phyloP scores from a whole-genome alignment of 2,888 invertebrate species.

The Myopa tessellatipennis region DNA sequence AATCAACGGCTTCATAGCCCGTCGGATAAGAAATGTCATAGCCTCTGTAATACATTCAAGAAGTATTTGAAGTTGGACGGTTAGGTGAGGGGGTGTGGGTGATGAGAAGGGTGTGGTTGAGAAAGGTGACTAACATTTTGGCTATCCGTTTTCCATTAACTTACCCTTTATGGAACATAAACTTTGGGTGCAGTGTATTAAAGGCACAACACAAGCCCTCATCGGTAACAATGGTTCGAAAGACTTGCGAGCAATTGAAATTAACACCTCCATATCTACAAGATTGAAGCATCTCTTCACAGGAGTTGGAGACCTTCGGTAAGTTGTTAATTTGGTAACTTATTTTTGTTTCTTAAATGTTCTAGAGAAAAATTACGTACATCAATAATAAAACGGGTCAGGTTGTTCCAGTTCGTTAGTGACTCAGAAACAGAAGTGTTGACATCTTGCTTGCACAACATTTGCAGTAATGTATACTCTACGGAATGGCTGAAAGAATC shows the following conservation, averaged over 20 bases:
- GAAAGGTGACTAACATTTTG: neutral
- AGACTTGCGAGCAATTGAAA: slow-evolving; percentile 75
- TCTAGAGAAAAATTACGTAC: slow-evolving; percentile 46
- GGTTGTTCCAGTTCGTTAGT: slow-evolving; percentile 54
- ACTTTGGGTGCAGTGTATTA: slow-evolving; percentile 75
- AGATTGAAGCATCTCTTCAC: slow-evolving; percentile 75
- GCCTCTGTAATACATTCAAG: neutral
- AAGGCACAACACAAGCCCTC: slow-evolving; percentile 86
- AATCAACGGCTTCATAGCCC: slow-evolving; percentile 69
- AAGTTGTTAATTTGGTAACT: neutral
- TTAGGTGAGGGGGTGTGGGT: neutral
- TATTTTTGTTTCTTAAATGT: neutral
- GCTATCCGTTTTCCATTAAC: neutral
- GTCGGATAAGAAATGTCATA: neutral
- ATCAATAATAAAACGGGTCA: slow-evolving; percentile 56
- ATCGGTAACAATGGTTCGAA: slow-evolving; percentile 80
- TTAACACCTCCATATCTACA: slow-evolving; percentile 76
- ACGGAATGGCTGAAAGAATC: slow-evolving; percentile 48
- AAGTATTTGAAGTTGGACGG: neutral
- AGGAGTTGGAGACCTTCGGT: slow-evolving; percentile 77
- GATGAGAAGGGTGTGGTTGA: neutral
- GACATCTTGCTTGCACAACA: slow-evolving; percentile 56
- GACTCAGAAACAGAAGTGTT: slow-evolving; percentile 44
- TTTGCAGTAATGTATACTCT: slow-evolving; percentile 57
- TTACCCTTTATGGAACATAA: slow-evolving; percentile 45